phyloP scores from a whole-genome alignment of 2,888 invertebrate species.

The Clitarchus hookeri region DNA sequence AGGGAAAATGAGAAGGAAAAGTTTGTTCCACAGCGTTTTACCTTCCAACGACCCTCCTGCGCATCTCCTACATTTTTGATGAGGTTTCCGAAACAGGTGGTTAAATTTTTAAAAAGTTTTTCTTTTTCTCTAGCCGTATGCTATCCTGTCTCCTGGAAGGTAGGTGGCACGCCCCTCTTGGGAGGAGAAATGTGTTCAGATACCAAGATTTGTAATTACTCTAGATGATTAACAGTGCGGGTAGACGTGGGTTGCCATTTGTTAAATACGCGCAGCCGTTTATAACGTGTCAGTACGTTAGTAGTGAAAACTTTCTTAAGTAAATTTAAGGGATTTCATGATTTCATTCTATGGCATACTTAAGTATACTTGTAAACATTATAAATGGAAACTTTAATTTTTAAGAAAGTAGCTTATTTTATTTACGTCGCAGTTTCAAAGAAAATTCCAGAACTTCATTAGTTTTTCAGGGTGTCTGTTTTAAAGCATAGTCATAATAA shows the following conservation, averaged over 20 bases:
- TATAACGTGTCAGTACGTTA: background rate
- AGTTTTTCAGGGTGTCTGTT: no score
- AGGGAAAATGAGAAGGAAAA: background rate
- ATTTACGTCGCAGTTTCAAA: no score
- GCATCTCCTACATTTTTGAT: slow-evolving; percentile 5
- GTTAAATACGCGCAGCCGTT: background rate
- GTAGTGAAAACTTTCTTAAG: background rate
- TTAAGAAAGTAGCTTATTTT: no score
- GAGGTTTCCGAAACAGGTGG: slow-evolving; percentile 5
- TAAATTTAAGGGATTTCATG: no score
- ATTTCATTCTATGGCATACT: no score
- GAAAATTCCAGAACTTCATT: no score
- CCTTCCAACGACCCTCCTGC: background rate
- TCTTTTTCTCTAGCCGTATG: background rate
- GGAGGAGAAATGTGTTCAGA: background rate
- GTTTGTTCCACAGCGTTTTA: background rate
- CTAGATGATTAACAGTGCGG: background rate
- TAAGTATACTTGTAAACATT: no score
- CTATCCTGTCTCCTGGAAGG: no score
- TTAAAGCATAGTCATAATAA: no score
- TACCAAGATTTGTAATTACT: slow-evolving; percentile 1
- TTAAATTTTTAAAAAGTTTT: slow-evolving; percentile 14
- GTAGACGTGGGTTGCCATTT: background rate
- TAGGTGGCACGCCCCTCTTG: background rate
- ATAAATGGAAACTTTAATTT: no score